These are phyloP conservation scores for Ommatoiulus sabulosus DNA, from an alignment of 2,888 invertebrate genomes.

Conservation along the genomic window DNA sequence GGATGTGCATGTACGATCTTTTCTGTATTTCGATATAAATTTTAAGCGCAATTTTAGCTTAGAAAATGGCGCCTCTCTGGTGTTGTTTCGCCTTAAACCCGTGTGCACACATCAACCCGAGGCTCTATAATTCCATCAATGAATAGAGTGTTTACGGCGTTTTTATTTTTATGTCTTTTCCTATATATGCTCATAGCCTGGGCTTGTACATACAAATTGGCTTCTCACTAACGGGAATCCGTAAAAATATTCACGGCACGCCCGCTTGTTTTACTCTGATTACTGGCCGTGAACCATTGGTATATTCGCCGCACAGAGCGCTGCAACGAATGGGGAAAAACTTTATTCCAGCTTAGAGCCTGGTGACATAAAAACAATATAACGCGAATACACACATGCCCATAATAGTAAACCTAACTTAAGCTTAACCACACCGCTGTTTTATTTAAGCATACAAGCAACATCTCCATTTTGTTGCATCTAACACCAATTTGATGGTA, in stretches of 20 bases:
- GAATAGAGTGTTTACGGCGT: conserved; percentile 41
- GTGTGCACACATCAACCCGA: neutral
- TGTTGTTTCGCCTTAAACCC: neutral
- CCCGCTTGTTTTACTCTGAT: conserved; percentile 41
- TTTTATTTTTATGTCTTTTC: conserved; percentile 32
- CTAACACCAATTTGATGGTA: neutral
- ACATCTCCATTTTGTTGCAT: neutral
- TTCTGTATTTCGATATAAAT: neutral
- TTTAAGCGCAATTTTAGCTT: neutral
- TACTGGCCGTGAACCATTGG: conserved; percentile 24
- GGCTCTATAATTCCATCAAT: conserved; percentile 37
- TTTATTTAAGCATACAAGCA: neutral
- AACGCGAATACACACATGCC: neutral
- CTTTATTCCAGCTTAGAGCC: neutral
- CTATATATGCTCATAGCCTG: neutral
- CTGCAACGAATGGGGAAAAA: neutral
- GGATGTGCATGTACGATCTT: neutral
- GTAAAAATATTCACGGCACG: conserved; percentile 40
- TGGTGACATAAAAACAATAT: conserved; percentile 33
- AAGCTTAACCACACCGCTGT: conserved; percentile 17
- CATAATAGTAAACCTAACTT: conserved; percentile 13
- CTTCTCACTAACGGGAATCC: conserved; percentile 26
- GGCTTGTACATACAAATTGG: conserved; percentile 44
- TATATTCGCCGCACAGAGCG: neutral
- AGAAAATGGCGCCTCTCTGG: conserved; percentile 2